Evolutionary conservation across 2,888 invertebrate genomes (phyloP).

Genomic region (Blastobasis lacticolella): DNA sequence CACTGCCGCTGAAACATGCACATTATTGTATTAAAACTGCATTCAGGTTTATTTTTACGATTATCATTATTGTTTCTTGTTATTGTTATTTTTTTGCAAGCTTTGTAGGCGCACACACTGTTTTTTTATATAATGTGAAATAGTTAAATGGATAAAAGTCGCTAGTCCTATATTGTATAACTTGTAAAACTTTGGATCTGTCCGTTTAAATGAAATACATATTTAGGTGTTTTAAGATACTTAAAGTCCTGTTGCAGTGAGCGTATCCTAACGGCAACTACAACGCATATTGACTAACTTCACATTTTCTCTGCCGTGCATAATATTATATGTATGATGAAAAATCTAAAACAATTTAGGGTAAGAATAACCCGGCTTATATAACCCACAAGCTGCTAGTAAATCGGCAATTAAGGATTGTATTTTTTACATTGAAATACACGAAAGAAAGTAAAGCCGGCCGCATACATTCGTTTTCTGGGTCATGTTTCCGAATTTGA

Average conservation of each 20-base stretch:
- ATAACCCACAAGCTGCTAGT: too few species aligned
- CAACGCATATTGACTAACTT: too few species aligned
- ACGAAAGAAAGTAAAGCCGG: too few species aligned
- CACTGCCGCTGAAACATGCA: slow-evolving; percentile 15
- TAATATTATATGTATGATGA: too few species aligned
- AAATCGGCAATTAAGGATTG: too few species aligned
- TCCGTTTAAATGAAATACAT: slow-evolving; percentile 40
- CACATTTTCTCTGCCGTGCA: too few species aligned
- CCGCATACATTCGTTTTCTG: too few species aligned
- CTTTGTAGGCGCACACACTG: slow-evolving; percentile 48
- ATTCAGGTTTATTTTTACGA: slow-evolving; percentile 38
- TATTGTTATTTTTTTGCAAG: slow-evolving; percentile 50
- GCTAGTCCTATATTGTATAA: slow-evolving; percentile 53
- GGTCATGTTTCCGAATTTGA: too few species aligned
- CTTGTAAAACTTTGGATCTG: slow-evolving; percentile 63
- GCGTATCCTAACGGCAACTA: neutral
- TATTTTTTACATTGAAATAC: too few species aligned
- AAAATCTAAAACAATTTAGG: too few species aligned
- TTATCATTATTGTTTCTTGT: slow-evolving; percentile 52
- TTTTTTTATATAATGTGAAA: slow-evolving; percentile 23
- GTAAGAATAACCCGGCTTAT: too few species aligned
- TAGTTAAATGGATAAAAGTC: slow-evolving; percentile 21
- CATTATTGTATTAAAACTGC: slow-evolving; percentile 18
- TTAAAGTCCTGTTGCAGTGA: slow-evolving; percentile 24
- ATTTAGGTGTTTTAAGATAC: slow-evolving; percentile 57